Evolutionary conservation across 2,888 invertebrate genomes (phyloP).

Genomic region (Druceiella hillmani): DNA sequence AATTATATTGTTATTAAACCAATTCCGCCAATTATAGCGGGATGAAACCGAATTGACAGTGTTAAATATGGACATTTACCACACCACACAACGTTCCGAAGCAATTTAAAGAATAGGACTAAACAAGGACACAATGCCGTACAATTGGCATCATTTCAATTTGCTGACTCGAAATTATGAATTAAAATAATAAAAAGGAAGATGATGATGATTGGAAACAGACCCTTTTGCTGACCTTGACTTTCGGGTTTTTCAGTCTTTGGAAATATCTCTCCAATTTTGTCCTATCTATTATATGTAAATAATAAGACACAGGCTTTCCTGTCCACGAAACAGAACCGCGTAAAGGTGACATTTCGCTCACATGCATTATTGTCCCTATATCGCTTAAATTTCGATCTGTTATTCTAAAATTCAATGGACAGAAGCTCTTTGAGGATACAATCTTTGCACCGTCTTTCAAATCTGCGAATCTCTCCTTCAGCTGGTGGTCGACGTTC

Average conservation of each 20-base stretch:
- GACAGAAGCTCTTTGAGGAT: conserved; percentile 98
- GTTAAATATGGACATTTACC: too few species aligned
- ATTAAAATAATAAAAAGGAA: too few species aligned
- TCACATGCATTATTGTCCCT: conserved; percentile 98
- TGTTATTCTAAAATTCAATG: conserved; percentile 96
- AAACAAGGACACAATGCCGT: too few species aligned
- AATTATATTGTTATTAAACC: too few species aligned
- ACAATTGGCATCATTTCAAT: too few species aligned
- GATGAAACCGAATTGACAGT: too few species aligned
- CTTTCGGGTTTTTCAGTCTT: conserved; percentile 85
- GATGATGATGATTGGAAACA: conserved; percentile 47
- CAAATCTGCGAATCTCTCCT: conserved; percentile 93
- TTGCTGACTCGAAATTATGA: conserved; percentile 6
- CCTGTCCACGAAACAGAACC: conserved; percentile 99
- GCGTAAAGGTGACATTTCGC: conserved; percentile 89
- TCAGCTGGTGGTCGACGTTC: conserved; percentile 92
- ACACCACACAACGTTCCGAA: too few species aligned
- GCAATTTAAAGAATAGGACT: too few species aligned
- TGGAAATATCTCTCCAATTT: conserved; percentile 96
- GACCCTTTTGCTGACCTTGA: conserved; percentile 59
- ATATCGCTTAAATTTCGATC: conserved; percentile 97
- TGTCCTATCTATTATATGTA: conserved; percentile 96
- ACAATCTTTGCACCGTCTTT: conserved; percentile 95
- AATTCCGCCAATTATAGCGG: too few species aligned
- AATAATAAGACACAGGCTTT: conserved; percentile 96